Base-by-base conservation (phyloP, 2,888 invertebrate species). In the Endomychus coccineus region DNA sequence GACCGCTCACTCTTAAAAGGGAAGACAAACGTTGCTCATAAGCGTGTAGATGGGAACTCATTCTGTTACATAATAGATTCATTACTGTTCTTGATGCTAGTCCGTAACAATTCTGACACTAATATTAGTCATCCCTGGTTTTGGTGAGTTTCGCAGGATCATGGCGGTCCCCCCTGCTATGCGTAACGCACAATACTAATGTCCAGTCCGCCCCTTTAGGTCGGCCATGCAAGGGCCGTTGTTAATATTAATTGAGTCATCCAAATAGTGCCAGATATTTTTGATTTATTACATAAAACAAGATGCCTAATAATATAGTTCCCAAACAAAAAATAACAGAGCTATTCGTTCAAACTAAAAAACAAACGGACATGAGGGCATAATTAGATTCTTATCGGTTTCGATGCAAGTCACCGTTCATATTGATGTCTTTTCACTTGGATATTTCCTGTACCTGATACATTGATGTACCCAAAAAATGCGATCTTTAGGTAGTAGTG, bases 51-150 rank as follows among this genome's bases (percentile, higher is more conserved):
- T 38, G 47, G 51, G 44, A 49, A 38, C 50, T 50, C 55, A 51
- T 55, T 54, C 45, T 40, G 39, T 24, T 51, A 58, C 54, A 59
- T 62, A 62, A 63, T 63, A 59, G 63, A 63, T 58, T 62, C 63
- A 63, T 63, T 63, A 62, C 51, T 49, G 50, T 60, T 53, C 51
- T 52, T 51, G 58, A 62, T 61, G 58, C 55, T 50, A 44, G 52
- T 44, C 51, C 51, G 51, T 59, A 54, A 52, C 53, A 54, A 48
- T 49, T 48, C 51, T 54, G 62, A 62, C 62, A 59, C 47, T 42
- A 49, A 47, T 54, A 62, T 63, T 61, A 62, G 59, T 63, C 63
- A 63, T 61, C 54, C 56, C 53, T 46, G 40, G 51, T 58, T 55
- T 54, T 48, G 48, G 54, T 54, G 45, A 47, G 50, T 50, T 56